Conservation (phyloP, 2,797 vertebrate genomes). For the Scolopax bukidnonensis region DNA sequence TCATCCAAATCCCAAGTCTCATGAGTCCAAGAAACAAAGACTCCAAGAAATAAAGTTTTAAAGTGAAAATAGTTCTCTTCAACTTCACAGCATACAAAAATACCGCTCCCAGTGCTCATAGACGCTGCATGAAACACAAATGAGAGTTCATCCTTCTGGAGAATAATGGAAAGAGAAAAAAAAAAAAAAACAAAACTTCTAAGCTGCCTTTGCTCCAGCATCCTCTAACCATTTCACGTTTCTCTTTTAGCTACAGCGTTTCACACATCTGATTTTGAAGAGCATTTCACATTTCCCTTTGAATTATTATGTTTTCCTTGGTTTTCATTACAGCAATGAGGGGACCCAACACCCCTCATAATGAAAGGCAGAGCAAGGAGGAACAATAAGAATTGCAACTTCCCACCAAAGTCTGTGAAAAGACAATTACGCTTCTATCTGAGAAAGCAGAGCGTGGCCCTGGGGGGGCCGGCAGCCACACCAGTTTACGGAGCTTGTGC, state of each 20-base stretch:
- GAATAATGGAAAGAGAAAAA: background rate
- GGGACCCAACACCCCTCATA: constrained; percentile 34
- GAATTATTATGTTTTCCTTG: constrained; percentile 51
- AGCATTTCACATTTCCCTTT: constrained; percentile 52
- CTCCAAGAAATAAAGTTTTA: constrained; percentile 17
- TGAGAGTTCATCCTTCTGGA: background rate
- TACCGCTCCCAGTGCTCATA: background rate
- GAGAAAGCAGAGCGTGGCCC: background rate
- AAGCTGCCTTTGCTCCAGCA: constrained; percentile 26
- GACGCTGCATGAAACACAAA: constrained; percentile 1
- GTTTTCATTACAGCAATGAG: constrained; percentile 43
- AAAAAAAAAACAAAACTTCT: background rate
- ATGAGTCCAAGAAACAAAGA: background rate
- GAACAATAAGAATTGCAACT: constrained; percentile 54
- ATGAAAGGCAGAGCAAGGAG: constrained; percentile 59
- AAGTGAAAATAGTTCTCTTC: constrained; percentile 5
- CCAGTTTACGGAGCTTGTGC: background rate
- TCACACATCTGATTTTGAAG: constrained; percentile 46
- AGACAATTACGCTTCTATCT: constrained; percentile 5
- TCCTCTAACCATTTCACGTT: background rate
- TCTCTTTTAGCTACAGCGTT: background rate
- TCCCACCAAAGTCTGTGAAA: constrained; percentile 47
- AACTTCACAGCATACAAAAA: background rate
- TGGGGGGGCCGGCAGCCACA: background rate
- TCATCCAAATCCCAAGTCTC: background rate